Evolutionary conservation across 2,113 vertebrate genomes (phyloP).

Genomic region (Clarias batrachus): DNA sequence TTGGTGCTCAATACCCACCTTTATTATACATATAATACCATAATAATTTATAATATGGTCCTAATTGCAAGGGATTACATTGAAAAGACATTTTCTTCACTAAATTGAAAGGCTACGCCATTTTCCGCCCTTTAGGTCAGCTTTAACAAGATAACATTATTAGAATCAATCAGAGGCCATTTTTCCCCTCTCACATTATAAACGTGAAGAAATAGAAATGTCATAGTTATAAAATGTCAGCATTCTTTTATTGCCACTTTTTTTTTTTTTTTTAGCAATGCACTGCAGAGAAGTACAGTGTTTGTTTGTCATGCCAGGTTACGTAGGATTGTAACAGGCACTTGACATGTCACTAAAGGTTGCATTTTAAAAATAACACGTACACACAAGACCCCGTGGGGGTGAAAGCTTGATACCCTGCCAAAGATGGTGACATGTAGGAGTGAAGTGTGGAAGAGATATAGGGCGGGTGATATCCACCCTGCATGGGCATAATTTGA

Average conservation of each 20-base stretch:
- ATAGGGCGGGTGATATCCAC: slow-evolving; percentile 5
- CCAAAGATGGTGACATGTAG: slow-evolving; percentile 57
- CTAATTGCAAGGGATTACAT: neutral
- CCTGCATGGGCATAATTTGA: slow-evolving; percentile 41
- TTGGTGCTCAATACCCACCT: neutral
- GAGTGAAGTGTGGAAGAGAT: neutral
- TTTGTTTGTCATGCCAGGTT: slow-evolving; percentile 14
- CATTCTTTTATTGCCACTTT: neutral
- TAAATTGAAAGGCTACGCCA: neutral
- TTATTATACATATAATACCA: neutral
- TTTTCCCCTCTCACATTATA: neutral
- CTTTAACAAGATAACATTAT: neutral
- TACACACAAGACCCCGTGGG: slow-evolving; percentile 25
- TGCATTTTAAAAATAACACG: slow-evolving; percentile 52
- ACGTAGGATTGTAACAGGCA: slow-evolving; percentile 12
- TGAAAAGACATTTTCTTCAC: neutral
- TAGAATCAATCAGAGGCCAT: neutral
- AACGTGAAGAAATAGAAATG: neutral
- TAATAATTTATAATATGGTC: neutral
- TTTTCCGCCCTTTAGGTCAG: neutral
- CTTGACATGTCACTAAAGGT: slow-evolving; percentile 35
- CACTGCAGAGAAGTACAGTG: neutral
- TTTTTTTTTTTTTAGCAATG: too few relatives aligned
- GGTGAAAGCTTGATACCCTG: slow-evolving; percentile 51
- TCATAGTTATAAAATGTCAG: neutral